Evolutionary conservation across 1,140 invertebrate species (phyloP), one percentile per base, ranked within the genome.

Genomic region (Atta texana): DNA sequence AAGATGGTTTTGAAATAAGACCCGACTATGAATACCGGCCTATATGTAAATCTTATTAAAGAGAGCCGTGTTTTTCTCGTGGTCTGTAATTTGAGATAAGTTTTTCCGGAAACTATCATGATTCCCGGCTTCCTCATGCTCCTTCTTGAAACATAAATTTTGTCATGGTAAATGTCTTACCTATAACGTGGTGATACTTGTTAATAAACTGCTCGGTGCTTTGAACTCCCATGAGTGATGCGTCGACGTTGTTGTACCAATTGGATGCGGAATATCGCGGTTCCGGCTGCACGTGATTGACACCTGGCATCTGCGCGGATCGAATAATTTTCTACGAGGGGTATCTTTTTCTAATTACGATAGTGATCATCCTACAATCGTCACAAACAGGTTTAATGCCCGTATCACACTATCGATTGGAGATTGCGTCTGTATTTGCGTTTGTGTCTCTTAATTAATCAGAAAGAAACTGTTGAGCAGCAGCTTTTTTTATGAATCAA

Each of bases 221-320:
- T 94, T 95, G 95, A 93, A 95, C 94, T 92, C 95, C 95, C 95
- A 95, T 95, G 88, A 93, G 94, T 95, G 93, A 91, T 88, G 92
- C 87, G 80, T 94, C 92, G 87, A 93, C 75, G 69, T 94, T 89
- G 84, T 88, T 77, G 69, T 91, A 90, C 88, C 90, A 93, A 18
- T 18, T 81, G 59, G 86, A 78, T 64, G 90, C 85, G 87, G 87
- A 92, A 85, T 91, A 90, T 89, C 88, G 92, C 61, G 78, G 34
- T 80, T 91, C 90, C 91, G 84, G n/a, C 72, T 92, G 90, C 74
- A 81, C 75, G 75, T 59, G 89, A 88, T 85, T 82, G 64, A 88
- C 89, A 74, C 88, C 88, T 63, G 89, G 91, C 92, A 93, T 92
- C 88, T 92, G 92, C 68, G 57, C 28, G 53, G n/a, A 39, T 89